Evolutionary conservation across 2,797 vertebrate genomes (phyloP).

Genomic region (Sphenopsis melanotis): DNA sequence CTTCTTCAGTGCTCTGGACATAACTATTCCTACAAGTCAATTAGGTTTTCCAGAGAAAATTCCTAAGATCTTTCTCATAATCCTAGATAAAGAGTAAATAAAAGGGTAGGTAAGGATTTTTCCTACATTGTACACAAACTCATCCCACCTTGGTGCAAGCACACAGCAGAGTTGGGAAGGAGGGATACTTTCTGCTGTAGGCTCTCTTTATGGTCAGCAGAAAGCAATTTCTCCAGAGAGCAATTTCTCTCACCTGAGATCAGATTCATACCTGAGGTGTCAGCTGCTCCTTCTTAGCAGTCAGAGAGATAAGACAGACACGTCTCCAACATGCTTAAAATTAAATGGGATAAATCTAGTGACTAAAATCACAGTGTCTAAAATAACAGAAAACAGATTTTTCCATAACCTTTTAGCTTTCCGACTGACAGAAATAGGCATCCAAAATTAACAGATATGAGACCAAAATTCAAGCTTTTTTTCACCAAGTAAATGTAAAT

Average conservation of each 20-base stretch:
- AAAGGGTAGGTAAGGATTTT: not conserved
- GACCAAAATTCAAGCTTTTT: not conserved
- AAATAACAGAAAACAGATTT: not conserved
- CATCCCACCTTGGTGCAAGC: not conserved
- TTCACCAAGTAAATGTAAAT: not conserved
- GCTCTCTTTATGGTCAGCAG: not conserved
- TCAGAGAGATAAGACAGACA: not conserved
- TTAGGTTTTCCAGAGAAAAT: not conserved
- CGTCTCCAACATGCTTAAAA: not conserved
- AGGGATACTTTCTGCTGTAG: not conserved
- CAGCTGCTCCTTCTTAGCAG: not conserved
- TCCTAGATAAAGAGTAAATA: not conserved
- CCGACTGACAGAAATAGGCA: not conserved
- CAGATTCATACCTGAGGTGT: not conserved
- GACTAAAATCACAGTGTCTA: not conserved
- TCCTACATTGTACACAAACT: rapidly evolving
- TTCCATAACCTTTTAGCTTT: not conserved
- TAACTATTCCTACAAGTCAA: not conserved
- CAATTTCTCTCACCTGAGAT: not conserved
- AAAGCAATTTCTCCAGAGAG: not conserved
- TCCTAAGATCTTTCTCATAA: not conserved
- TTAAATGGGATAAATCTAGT: not conserved
- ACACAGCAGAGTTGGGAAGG: not conserved
- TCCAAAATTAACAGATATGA: not conserved
- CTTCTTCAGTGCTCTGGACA: not conserved